Conservation (phyloP, 2,113 vertebrate genomes). For the Ia io region DNA sequence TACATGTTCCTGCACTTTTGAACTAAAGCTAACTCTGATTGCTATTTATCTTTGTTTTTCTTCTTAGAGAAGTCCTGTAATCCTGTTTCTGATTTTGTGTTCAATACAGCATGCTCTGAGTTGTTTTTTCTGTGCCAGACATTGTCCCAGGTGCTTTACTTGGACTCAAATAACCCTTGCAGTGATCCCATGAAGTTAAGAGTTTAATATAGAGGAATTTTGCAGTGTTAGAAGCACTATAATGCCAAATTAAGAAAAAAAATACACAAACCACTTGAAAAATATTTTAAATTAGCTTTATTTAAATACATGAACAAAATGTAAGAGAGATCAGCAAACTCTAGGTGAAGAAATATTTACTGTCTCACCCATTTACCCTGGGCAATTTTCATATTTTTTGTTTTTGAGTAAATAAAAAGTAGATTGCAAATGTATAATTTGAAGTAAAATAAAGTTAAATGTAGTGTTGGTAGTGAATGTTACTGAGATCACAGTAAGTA, state of each 20-base stretch:
- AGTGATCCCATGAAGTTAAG: accelerated
- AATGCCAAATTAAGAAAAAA: neutral
- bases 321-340: neutral
- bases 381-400: neutral
- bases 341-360: neutral
- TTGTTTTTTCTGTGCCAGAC: too few species aligned
- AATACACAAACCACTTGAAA: neutral
- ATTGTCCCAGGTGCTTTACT: accelerated
- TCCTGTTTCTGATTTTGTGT: neutral
- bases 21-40: neutral
- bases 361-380: accelerated
- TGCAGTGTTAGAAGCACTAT: neutral
- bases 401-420: neutral
- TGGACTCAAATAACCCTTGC: neutral
- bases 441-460: neutral
- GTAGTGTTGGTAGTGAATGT: neutral
- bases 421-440: neutral
- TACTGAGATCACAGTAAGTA: neutral
- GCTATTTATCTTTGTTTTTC: neutral
- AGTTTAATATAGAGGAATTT: neutral
- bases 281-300: neutral
- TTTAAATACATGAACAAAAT: neutral
- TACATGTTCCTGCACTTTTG: neutral
- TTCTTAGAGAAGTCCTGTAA: neutral
- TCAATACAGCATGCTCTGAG: accelerated